Evolutionary conservation across 2,888 invertebrate species (phyloP), one percentile per base, ranked within the genome.

Genomic region (Cryptus armator): DNA sequence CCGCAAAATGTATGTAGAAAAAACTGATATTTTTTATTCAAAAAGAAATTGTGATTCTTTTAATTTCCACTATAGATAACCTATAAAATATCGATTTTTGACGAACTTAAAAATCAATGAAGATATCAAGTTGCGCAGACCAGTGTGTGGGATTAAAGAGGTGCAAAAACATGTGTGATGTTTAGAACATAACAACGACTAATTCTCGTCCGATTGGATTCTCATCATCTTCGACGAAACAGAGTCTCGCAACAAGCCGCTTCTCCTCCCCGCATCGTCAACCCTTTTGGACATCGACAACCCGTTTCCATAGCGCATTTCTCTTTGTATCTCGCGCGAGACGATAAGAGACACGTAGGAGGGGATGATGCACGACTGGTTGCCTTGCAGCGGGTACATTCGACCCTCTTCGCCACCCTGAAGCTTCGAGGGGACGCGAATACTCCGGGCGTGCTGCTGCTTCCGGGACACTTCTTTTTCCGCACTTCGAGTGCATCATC

Each of bases 401-500:
- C 51, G 19, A 64, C 76, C 51, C 53, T 64, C 46, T 5, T 76
- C 76, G 64, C 51, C 53, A 51, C 76, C 76, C 53, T 43, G 53
- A 64, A 51, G 79, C 71, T 62, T 70, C 64, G 62, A 62, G 62
- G 46, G 59, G 78, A 37, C 19, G 70, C 56, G 32, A 70, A 70
- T 70, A 48, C 78, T 62, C 70, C 32, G 43, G 43, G 14, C 70
- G 70, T 37, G 19, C 24, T 9, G 53, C 56, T 19, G 82, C 78
- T 85, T 86, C 74, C 77, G 75, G 74, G 74, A 77, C 56, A 75
- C 80, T 87, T 87, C 81, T 89, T 86, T 89, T 87, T 86, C 74
- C 87, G 87, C 87, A 87, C 87, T 91, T 90, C 89, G 87, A 90
- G 90, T 88, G 89, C 90, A 90, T 90, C 91, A 90, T 91, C 89